Base-by-base conservation (phyloP, 2,113 vertebrate genomes). In the Aythya baeri region DNA sequence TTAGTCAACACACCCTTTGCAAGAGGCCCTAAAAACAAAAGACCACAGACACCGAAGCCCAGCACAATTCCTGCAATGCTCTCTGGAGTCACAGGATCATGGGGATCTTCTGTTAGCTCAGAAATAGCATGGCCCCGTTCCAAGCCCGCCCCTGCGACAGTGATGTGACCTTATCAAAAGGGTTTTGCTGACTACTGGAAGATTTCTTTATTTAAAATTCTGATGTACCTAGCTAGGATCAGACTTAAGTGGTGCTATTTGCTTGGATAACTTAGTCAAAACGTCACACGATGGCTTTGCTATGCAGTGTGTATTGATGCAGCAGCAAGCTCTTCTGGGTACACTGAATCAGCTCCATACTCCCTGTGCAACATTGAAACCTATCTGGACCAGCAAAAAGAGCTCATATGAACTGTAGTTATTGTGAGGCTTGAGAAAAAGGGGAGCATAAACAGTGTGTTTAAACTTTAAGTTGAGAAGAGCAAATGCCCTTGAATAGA, bases 151-250 rank as follows among this genome's bases (percentile, higher is more conserved):
- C 62, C 79, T 86, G 76, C 1, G 7, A 86, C 75, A 91, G 55
- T 21, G 88, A 68, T 49, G 58, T 89, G 93, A 96, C 93, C 94
- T 92, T 94, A 93, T 49, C 90, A 78, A 78, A 61, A 84, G 88
- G 74, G 78, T 89, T 95, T 91, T 79, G 94, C 92, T 95, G 96
- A 96, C 90, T 73, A 12, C 41, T 73, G 62, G 44, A 90, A 76
- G 73, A 79, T 36, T 88, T 49, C 50, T 79, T 91, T 70, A 90
- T 79, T 96, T 92, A 96, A 91, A 87, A 95, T 89, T 90, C 92
- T 38, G 70, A 63, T 76, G 49, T 88, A 94, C 74, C 34, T 86
- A 86, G 54, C 49, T 62, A 84, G 86, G 66, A 43, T 43, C 17
- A 25, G 31, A 76, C 54, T 78, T 79, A 54, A 89, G 62, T 12